Evolutionary conservation across 2,888 invertebrate species (phyloP), one percentile per base, ranked within the genome.

Genomic region (Marasmarcha lunaedactyla): DNA sequence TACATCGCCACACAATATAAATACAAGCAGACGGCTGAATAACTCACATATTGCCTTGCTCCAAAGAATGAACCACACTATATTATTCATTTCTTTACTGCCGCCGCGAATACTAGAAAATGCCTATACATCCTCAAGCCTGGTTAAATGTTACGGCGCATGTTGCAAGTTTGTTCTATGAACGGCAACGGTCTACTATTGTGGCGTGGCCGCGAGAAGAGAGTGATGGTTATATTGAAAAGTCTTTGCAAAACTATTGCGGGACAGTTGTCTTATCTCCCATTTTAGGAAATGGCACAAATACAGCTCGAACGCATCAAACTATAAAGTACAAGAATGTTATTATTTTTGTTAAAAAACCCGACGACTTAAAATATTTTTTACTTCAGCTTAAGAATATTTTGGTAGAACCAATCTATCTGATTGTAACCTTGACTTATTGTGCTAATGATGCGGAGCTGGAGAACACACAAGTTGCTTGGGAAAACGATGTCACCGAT

Each of bases 401-500:
- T 25, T 25, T 25, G 25, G 9, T 25, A 25, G 25, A 25, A 9
- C 25, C 25, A 6, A 25, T 25, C 5, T 6, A 25, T 6, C 25
- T 25, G 25, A 9, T 25, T 25, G 5, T 25, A 25, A 9, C 9
- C 9, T 9, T 25, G 9, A 25, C 5, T 25, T 9, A 25, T 5
- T 25, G 9, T 25, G 9, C 25, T 6, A 25, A 25, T 25, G 9
- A 25, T 6, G 5, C 5, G 5, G 25, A 54, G 25, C 14, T 61
- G 30, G 41, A 43, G 26, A 50, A 54, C 10, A 67, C 58, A 14
- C 46, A 59, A 50, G 47, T 45, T 20, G 59, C 71, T 5, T 63
- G 62, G 60, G 46, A 58, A 11, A 55, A 60, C 46, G 66, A 68
- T 41, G 46, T 71, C 5, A 50, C 52, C n/a, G 57, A 73, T 37